Conservation (phyloP, 2,888 invertebrate genomes). For the Danaus chrysippus region DNA sequence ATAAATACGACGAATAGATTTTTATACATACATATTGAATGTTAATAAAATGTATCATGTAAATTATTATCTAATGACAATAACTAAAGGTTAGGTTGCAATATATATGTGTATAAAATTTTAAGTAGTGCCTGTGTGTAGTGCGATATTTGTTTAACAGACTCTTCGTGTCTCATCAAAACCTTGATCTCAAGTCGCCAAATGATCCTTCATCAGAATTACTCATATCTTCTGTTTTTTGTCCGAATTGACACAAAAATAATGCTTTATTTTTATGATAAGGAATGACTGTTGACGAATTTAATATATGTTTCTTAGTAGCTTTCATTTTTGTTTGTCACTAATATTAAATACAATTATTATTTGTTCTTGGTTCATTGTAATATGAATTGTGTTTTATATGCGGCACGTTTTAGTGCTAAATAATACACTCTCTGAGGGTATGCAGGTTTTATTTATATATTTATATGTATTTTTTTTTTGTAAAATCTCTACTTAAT, state of each 20-base stretch:
- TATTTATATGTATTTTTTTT: constrained; percentile 13
- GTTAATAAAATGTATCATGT: background rate
- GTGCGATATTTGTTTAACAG: constrained; percentile 23
- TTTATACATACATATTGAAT: background rate
- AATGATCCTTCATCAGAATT: constrained; percentile 36
- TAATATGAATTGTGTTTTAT: constrained; percentile 2
- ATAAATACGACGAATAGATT: no score
- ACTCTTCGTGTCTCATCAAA: constrained; percentile 29
- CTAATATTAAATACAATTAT: constrained; percentile 13
- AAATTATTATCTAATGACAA: background rate
- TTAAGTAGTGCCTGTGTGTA: constrained; percentile 3
- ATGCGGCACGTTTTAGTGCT: constrained; percentile 36
- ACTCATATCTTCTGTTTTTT: constrained; percentile 11
- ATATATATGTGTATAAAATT: no score
- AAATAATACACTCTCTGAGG: background rate
- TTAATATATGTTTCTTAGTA: constrained; percentile 8
- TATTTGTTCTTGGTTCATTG: background rate
- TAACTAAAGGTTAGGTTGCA: background rate
- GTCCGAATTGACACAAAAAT: constrained; percentile 14
- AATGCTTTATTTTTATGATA: constrained; percentile 10
- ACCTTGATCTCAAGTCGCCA: constrained; percentile 47
- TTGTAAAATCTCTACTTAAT: constrained; percentile 11
- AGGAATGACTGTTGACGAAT: constrained; percentile 8
- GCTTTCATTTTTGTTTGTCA: constrained; percentile 21
- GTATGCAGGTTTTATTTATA: constrained; percentile 13